Percentiles rank a stretch among this genome's conserved stretches.
phyloP scores from a whole-genome alignment of 30 jellyfish, hydroid and myxozoan genomes.

The Haliclystus octoradiatus region DNA sequence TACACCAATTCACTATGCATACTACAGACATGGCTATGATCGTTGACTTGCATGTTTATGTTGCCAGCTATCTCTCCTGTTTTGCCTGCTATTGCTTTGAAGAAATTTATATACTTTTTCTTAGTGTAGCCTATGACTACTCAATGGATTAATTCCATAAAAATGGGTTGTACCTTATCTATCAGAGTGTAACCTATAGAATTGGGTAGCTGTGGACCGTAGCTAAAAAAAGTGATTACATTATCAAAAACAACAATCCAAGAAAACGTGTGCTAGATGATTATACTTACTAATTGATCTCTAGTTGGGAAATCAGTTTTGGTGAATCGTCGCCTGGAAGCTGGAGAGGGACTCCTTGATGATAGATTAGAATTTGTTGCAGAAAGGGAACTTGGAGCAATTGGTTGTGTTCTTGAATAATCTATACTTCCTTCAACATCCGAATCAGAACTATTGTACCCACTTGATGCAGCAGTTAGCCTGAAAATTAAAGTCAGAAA shows the following conservation, averaged over 20 bases:
- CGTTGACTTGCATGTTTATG: too few relatives aligned
- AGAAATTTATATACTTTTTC: too few relatives aligned
- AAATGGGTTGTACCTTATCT: too few relatives aligned
- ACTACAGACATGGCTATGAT: too few relatives aligned
- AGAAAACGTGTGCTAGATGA: background rate
- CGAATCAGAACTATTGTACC: conserved; percentile 89
- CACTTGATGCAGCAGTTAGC: conserved; percentile 70
- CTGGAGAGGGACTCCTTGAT: background rate
- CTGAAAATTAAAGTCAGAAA: too few relatives aligned
- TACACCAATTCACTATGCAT: too few relatives aligned
- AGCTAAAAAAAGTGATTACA: background rate
- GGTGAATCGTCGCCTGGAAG: background rate
- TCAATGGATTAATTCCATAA: too few relatives aligned
- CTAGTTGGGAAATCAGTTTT: background rate
- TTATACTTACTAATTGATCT: background rate
- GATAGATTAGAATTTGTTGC: background rate
- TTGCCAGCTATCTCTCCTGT: too few relatives aligned
- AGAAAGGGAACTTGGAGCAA: conserved; percentile 7
- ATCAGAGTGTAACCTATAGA: background rate
- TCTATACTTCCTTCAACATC: conserved; percentile 49
- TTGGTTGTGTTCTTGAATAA: conserved; percentile 23
- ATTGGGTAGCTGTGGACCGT: background rate
- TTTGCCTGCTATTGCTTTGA: too few relatives aligned
- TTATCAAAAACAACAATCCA: background rate
- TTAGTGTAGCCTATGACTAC: too few relatives aligned